These are phyloP conservation scores for Sinodicranocentrus sp. DNA, from an alignment of 2,888 invertebrate genomes.

Conservation along the genomic window DNA sequence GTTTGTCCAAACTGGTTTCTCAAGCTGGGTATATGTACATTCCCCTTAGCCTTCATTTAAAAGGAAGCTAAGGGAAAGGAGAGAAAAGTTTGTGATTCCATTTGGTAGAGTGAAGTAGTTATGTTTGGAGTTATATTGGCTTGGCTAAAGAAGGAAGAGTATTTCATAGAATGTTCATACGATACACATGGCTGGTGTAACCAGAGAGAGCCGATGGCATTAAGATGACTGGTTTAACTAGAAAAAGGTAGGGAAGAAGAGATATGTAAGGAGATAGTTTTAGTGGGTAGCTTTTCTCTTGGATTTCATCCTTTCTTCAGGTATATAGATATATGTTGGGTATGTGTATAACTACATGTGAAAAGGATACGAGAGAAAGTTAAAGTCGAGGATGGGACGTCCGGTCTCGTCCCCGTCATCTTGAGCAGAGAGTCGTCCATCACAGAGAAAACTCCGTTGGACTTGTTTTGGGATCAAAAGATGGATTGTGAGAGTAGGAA, in stretches of 20 bases:
- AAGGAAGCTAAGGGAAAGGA: conserved; percentile 6
- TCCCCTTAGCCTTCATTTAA: background rate
- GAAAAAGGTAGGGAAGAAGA: background rate
- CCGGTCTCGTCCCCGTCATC: conserved; percentile 54
- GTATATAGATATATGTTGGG: no score
- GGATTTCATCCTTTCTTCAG: no score
- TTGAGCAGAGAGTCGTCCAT: conserved; percentile 65
- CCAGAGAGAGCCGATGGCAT: background rate
- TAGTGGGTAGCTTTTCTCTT: no score
- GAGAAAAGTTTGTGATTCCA: background rate
- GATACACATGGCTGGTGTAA: background rate
- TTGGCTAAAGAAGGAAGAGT: background rate
- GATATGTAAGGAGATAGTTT: no score
- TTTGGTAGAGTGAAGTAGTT: background rate
- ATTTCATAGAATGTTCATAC: background rate
- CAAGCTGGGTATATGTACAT: background rate
- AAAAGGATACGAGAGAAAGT: background rate
- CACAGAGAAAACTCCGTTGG: conserved; percentile 55
- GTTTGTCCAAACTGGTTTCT: background rate
- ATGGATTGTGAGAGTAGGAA: conserved; percentile 62
- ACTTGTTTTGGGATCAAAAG: conserved; percentile 65
- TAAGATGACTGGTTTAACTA: background rate
- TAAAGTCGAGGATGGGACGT: conserved; percentile 48
- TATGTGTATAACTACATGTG: no score
- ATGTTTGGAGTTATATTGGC: background rate